A percentile compares a stretch with the other conserved stretches of the same genome.
These are phyloP conservation scores for Polydrusus cervinus DNA, from an alignment of 2,888 invertebrate species.

Conservation along the genomic window DNA sequence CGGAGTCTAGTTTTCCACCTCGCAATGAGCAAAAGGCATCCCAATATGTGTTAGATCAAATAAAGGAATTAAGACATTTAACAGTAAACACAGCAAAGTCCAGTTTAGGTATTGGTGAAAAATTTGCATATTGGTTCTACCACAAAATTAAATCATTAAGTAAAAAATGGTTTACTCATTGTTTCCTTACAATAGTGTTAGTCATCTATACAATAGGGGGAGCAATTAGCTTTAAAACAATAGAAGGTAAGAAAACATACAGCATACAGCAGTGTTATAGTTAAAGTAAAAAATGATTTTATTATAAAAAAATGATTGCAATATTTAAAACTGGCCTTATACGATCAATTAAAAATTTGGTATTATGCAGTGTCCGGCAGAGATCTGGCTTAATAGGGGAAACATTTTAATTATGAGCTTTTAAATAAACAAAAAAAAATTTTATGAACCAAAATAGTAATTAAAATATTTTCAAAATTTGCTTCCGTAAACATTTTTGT, in stretches of 20 bases:
- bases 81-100: slow-evolving; percentile 83
- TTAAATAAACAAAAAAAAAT: too few relatives aligned
- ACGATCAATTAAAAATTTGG: too few relatives aligned
- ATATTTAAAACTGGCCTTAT: too few relatives aligned
- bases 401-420: too few relatives aligned
- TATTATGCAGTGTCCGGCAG: too few relatives aligned
- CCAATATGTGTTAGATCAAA: slow-evolving; percentile 86
- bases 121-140: slow-evolving; percentile 86
- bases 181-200: slow-evolving; percentile 86
- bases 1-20: slow-evolving; percentile 50
- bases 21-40: slow-evolving; percentile 74
- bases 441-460: too few relatives aligned
- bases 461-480: too few relatives aligned
- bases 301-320: too few relatives aligned
- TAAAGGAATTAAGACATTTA: slow-evolving; percentile 85
- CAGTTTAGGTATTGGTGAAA: slow-evolving; percentile 89
- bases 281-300: too few relatives aligned
- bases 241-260: slow-evolving; percentile 80
- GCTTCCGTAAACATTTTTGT: too few relatives aligned
- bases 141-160: slow-evolving; percentile 85
- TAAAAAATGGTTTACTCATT: slow-evolving; percentile 91
- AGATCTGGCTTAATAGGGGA: too few relatives aligned
- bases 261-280: too few relatives aligned
- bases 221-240: slow-evolving; percentile 83
- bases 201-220: slow-evolving; percentile 87